Conservation (phyloP, 2,888 invertebrate species). For the Tillus elongatus region DNA sequence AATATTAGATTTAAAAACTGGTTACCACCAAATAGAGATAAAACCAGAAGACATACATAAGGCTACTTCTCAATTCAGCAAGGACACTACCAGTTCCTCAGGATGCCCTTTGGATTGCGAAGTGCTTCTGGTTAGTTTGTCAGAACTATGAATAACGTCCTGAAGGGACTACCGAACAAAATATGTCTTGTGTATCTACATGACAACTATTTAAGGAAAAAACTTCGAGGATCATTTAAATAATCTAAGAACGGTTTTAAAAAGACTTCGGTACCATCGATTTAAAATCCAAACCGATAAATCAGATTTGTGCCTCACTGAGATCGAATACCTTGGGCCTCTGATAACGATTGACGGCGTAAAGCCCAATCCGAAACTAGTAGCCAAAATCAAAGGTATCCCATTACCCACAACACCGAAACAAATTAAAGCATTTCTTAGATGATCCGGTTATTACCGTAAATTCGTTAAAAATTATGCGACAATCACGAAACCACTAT, state of each 20-base stretch:
- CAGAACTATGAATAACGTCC: neutral
- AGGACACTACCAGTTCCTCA: neutral
- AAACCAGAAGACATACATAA: too few relatives aligned
- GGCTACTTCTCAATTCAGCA: neutral
- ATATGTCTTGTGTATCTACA: neutral
- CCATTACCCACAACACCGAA: neutral
- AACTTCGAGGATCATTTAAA: neutral
- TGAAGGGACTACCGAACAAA: slow-evolving; percentile 1
- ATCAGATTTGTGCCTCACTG: neutral
- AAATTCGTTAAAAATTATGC: slow-evolving; percentile 1
- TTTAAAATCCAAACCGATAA: neutral
- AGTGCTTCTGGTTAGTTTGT: neutral
- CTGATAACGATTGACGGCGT: neutral
- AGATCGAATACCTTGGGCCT: neutral
- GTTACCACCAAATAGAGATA: too few relatives aligned
- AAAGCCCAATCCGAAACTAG: slow-evolving; percentile 3
- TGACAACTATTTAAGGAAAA: slow-evolving; percentile 1
- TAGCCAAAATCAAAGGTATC: neutral
- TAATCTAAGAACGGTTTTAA: neutral
- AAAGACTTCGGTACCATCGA: too few relatives aligned
- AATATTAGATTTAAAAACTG: too few relatives aligned
- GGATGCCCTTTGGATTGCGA: slow-evolving; percentile 3
- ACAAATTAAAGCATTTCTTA: neutral
- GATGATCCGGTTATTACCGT: slow-evolving; percentile 1
- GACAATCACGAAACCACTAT: neutral